phyloP scores from a whole-genome alignment of 2,797 vertebrate genomes.

The Chelonia mydas region DNA sequence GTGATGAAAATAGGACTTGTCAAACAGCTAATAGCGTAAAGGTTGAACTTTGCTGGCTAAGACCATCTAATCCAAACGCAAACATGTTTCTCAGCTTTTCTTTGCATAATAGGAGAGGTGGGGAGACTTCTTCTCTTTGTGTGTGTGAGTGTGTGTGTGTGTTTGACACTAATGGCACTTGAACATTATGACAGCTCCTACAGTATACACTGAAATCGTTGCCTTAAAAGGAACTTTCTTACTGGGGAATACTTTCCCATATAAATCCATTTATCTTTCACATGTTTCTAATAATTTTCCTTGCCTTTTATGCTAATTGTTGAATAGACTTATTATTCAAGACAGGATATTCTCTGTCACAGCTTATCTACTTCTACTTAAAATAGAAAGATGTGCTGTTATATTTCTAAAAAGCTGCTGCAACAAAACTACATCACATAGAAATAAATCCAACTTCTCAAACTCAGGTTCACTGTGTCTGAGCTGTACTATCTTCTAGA shows the following conservation, averaged over 20 bases:
- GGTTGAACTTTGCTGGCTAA: conserved; percentile 64
- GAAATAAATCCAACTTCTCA: neutral
- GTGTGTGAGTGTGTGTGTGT: neutral
- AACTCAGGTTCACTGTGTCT: rapidly evolving
- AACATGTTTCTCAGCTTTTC: conserved; percentile 66
- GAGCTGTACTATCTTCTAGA: neutral
- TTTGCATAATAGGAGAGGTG: conserved; percentile 28
- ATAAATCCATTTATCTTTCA: neutral
- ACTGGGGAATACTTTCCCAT: neutral
- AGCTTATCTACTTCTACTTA: neutral
- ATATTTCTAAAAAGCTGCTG: neutral
- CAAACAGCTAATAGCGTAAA: conserved; percentile 60
- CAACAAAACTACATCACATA: neutral
- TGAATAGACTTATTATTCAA: neutral
- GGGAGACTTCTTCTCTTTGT: neutral
- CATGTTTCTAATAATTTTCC: neutral
- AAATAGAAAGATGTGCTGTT: neutral
- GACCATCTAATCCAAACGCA: conserved; percentile 62
- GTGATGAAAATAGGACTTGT: conserved; percentile 61
- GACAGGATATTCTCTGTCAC: neutral
- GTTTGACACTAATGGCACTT: conserved; percentile 31
- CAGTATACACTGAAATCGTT: conserved; percentile 24
- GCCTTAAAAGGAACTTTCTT: conserved; percentile 39
- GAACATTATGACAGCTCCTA: conserved; percentile 14
- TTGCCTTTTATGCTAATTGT: neutral